These are phyloP conservation scores for Drosophila greeni DNA, from an alignment of 2,888 invertebrate species.

Conservation along the genomic window DNA sequence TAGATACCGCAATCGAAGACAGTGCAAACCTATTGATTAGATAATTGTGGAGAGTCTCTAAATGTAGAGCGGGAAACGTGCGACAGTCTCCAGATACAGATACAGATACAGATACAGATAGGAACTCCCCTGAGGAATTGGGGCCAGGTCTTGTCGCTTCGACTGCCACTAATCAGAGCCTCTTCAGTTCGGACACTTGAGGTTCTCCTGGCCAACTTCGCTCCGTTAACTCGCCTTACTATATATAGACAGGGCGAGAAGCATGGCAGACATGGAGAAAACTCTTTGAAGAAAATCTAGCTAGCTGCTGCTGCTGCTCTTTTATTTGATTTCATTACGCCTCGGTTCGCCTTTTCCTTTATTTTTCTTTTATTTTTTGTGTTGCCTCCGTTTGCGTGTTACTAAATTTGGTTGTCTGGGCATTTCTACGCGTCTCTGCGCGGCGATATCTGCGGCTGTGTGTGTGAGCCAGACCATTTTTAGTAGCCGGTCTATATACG, in stretches of 20 bases:
- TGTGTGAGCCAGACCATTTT: conserved; percentile 66
- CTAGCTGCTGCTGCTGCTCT: conserved; percentile 25
- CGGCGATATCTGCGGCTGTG: conserved; percentile 14
- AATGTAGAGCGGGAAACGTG: conserved; percentile 31
- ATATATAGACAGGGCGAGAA: conserved; percentile 57
- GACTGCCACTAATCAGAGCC: conserved; percentile 63
- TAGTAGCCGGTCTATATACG: conserved; percentile 61
- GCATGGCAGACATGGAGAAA: conserved; percentile 48
- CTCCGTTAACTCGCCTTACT: conserved; percentile 31
- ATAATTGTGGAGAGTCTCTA: conserved; percentile 54
- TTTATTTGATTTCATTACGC: conserved; percentile 70
- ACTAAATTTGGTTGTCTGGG: conserved; percentile 73
- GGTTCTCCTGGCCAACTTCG: conserved; percentile 25
- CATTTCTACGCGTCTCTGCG: conserved; percentile 54
- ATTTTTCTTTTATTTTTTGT: conserved; percentile 12
- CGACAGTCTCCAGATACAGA: conserved; percentile 28
- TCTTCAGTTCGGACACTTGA: conserved; percentile 62
- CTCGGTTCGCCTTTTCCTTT: conserved; percentile 13
- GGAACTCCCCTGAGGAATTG: conserved; percentile 44
- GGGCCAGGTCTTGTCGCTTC: conserved; percentile 44
- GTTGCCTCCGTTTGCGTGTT: conserved; percentile 50
- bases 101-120: conserved; percentile 17
- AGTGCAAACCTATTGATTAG: conserved; percentile 71
- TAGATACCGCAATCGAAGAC: conserved; percentile 66
- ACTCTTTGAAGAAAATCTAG: conserved; percentile 65